Conservation (phyloP, 2,113 vertebrate species). For the Pseudonaja textilis region DNA sequence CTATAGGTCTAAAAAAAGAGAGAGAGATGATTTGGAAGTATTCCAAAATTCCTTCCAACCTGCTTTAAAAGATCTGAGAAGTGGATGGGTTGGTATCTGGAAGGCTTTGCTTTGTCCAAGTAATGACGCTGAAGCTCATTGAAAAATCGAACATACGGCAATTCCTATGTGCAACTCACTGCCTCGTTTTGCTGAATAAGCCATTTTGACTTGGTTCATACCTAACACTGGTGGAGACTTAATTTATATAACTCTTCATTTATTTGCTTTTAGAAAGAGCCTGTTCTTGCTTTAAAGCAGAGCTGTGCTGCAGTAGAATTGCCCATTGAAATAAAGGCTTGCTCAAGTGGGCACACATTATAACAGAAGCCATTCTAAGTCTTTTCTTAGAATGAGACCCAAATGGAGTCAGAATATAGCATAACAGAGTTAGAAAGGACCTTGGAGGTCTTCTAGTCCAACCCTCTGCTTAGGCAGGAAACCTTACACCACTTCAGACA, state of each 20-base stretch:
- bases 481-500: no score
- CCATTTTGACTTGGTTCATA: not conserved
- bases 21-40: not conserved
- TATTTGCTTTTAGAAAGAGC: not conserved
- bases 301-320: not conserved
- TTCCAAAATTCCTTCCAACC: not conserved
- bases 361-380: not conserved
- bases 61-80: not conserved
- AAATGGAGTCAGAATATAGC: not conserved
- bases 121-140: not conserved
- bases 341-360: not conserved
- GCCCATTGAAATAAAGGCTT: not conserved
- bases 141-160: not conserved
- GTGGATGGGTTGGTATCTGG: not conserved
- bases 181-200: not conserved
- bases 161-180: not conserved
- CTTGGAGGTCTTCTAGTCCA: no score
- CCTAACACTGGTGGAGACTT: not conserved
- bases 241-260: not conserved
- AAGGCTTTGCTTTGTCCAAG: not conserved
- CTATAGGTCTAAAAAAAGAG: not conserved
- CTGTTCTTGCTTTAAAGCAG: not conserved
- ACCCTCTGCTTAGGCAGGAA: no score
- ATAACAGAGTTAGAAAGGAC: no score
- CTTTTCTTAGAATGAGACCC: not conserved